A percentile compares a stretch with the other conserved stretches of the same genome.
phyloP scores from a whole-genome alignment of 92 coral and sea anemone species.

The Parazoanthus darwini region DNA sequence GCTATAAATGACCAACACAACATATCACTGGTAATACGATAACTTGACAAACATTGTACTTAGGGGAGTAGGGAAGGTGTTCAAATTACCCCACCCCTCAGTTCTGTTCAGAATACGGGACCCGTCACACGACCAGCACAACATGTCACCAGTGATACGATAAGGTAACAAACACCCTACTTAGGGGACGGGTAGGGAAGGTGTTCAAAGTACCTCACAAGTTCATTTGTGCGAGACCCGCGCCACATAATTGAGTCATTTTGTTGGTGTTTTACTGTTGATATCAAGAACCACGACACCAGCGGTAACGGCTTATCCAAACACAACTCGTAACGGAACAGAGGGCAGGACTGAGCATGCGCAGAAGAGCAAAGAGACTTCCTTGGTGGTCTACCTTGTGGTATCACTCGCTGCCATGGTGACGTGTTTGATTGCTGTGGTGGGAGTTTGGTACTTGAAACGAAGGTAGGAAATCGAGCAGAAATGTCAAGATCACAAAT shows the following conservation, averaged over 20 bases:
- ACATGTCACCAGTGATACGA: neutral
- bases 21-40: neutral
- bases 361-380: constrained; percentile 19
- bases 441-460: constrained; percentile 8
- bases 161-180: neutral
- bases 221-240: too few relatives aligned
- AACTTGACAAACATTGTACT: neutral
- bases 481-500: neutral
- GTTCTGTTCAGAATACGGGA: neutral
- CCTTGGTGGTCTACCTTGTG: neutral
- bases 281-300: neutral
- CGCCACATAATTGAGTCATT: neutral
- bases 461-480: constrained; percentile 24
- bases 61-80: too few relatives aligned
- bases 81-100: neutral
- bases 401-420: constrained; percentile 24
- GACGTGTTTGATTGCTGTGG: neutral
- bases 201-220: neutral
- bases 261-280: neutral
- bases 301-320: neutral
- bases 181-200: neutral
- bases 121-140: neutral
- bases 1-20: neutral
- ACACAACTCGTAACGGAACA: constrained; percentile 2
- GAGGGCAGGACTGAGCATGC: constrained; percentile 20